Evolutionary conservation across 2,888 invertebrate genomes (phyloP).

Genomic region (Andrena bicolor): DNA sequence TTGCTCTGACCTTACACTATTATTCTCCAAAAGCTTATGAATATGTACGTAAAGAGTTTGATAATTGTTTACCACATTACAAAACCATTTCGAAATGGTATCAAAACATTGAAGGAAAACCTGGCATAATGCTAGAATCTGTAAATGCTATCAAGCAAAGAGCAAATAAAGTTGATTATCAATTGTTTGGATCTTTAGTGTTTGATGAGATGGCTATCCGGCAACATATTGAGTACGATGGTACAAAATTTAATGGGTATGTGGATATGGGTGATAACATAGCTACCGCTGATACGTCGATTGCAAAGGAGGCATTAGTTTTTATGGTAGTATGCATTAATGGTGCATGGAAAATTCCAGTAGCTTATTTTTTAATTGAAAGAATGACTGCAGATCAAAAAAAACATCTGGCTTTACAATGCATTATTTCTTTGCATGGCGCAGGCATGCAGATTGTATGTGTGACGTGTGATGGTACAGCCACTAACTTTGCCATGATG

Average conservation of each 20-base stretch:
- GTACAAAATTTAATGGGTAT: constrained; percentile 6
- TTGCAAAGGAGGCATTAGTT: not conserved
- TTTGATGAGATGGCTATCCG: constrained; percentile 1
- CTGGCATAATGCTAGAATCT: constrained; percentile 14
- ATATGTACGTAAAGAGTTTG: constrained; percentile 19
- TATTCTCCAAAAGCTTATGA: constrained; percentile 18
- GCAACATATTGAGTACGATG: constrained; percentile 18
- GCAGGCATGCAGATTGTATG: too few species aligned
- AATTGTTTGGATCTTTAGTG: constrained; percentile 12
- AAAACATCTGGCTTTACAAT: not conserved
- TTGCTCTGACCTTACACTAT: constrained; percentile 21
- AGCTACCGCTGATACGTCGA: not conserved
- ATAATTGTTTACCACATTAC: constrained; percentile 25
- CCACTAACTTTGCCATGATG: constrained; percentile 1
- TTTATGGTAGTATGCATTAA: not conserved
- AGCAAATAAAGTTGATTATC: constrained; percentile 24
- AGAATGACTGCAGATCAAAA: not conserved
- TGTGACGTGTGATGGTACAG: not conserved
- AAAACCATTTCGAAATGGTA: constrained; percentile 12
- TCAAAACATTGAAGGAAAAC: not conserved
- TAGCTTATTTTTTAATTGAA: not conserved
- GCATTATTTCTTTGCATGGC: not conserved
- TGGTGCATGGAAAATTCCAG: not conserved
- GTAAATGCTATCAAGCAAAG: constrained; percentile 25
- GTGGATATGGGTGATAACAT: not conserved